Percentiles rank a stretch among this genome's conserved stretches.
Evolutionary conservation across 1,140 invertebrate species (phyloP).

Genomic region (Whitmania pigra): DNA sequence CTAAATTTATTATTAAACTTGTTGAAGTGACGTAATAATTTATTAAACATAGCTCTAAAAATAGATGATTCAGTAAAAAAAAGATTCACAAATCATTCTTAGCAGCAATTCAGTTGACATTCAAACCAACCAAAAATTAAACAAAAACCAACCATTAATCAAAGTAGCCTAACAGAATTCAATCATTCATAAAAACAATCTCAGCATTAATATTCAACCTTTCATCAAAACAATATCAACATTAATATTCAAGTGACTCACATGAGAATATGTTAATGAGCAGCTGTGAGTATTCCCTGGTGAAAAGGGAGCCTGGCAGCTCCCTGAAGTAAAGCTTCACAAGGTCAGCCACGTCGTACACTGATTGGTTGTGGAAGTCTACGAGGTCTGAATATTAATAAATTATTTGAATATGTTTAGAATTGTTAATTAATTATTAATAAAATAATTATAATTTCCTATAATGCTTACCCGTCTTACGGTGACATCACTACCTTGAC

Average conservation of each 20-base stretch:
- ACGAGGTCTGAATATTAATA: constrained; percentile 29
- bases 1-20: no score
- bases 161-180: constrained; percentile 37
- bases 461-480: no score
- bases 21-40: no score
- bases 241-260: constrained; percentile 36
- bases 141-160: constrained; percentile 38
- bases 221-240: constrained; percentile 18
- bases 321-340: constrained; percentile 91
- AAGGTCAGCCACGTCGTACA: constrained; percentile 86
- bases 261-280: constrained; percentile 66
- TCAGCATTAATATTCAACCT: constrained; percentile 35
- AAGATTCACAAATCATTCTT: constrained; percentile 12
- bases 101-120: constrained; percentile 15
- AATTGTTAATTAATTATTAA: no score
- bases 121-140: constrained; percentile 30
- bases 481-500: no score
- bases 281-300: constrained; percentile 83
- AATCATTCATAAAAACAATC: constrained; percentile 14
- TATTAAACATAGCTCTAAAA: no score
- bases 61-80: constrained; percentile 5
- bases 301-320: constrained; percentile 77
- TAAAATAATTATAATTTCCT: no score
- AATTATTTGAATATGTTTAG: no score
- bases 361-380: constrained; percentile 63